These are phyloP conservation scores for Bicyclus anynana DNA, from an alignment of 1,140 invertebrate genomes.

Conservation along the genomic window DNA sequence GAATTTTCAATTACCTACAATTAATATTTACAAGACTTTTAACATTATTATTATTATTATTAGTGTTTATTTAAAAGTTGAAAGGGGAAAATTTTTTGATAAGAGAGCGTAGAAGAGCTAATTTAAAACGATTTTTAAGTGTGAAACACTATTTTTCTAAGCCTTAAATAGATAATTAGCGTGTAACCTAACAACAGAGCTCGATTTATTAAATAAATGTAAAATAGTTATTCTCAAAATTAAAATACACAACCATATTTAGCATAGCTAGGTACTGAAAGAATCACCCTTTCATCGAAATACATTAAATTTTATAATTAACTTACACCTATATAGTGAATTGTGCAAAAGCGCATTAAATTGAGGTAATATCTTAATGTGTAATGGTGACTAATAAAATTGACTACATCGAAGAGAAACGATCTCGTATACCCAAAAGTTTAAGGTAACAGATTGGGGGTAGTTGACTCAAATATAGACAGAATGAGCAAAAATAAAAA, in stretches of 20 bases:
- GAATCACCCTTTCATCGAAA: slow-evolving; percentile 5
- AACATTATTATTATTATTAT: not conserved
- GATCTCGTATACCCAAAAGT: slow-evolving; percentile 38
- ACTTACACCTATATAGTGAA: slow-evolving; percentile 58
- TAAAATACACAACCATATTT: not conserved
- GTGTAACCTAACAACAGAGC: too few species aligned
- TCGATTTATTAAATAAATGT: too few species aligned
- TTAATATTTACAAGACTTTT: slow-evolving; percentile 4
- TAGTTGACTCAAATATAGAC: not conserved
- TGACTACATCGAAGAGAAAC: slow-evolving; percentile 56
- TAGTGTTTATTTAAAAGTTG: not conserved
- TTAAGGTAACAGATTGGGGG: slow-evolving; percentile 55
- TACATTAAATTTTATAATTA: too few species aligned
- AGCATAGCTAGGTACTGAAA: not conserved
- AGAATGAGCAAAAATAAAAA: too few species aligned
- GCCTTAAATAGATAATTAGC: too few species aligned
- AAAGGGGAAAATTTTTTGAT: not conserved
- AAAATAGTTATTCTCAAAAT: not conserved
- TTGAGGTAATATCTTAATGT: slow-evolving; percentile 74
- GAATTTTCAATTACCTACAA: not conserved
- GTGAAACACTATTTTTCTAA: too few species aligned
- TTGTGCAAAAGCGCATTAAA: slow-evolving; percentile 69
- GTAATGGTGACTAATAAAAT: slow-evolving; percentile 72
- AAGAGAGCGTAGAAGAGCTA: not conserved
- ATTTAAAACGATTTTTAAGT: too few species aligned